Conservation (phyloP, 1,140 invertebrate genomes). For the Ceratitis capitata region DNA sequence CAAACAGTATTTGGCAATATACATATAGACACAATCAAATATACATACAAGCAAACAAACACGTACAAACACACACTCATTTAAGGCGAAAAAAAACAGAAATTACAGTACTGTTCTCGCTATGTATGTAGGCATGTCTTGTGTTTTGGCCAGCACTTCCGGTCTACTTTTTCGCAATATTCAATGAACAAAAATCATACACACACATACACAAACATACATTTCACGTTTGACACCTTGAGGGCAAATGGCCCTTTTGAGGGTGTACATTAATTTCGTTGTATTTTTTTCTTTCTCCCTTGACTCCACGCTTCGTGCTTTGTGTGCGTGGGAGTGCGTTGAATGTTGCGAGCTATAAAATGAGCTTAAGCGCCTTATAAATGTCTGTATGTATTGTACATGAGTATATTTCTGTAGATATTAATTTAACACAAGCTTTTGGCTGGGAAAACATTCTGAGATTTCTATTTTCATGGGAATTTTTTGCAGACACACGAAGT, state of each 20-base stretch:
- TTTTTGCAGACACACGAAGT: neutral
- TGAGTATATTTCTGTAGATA: neutral
- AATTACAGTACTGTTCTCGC: neutral
- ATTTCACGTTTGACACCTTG: neutral
- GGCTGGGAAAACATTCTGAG: too few relatives aligned
- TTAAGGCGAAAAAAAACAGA: neutral
- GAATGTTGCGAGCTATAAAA: neutral
- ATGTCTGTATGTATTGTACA: neutral
- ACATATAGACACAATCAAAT: neutral
- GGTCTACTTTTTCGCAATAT: conserved; percentile 28
- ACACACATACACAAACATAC: neutral
- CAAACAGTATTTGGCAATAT: neutral
- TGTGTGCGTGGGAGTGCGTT: neutral
- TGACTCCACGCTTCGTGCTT: neutral
- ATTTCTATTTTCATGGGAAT: neutral
- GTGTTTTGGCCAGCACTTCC: conserved; percentile 7
- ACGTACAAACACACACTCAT: neutral
- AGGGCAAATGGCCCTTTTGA: conserved; percentile 13
- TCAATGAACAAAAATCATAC: too few relatives aligned
- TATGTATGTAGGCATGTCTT: neutral
- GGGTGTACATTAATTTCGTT: conserved; percentile 23
- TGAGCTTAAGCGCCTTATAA: neutral
- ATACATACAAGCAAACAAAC: neutral
- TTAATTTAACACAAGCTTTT: too few relatives aligned
- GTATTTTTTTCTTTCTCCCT: too few relatives aligned